Evolutionary conservation across 1,140 invertebrate species (phyloP).

Genomic region (Nasonia vitripennis): DNA sequence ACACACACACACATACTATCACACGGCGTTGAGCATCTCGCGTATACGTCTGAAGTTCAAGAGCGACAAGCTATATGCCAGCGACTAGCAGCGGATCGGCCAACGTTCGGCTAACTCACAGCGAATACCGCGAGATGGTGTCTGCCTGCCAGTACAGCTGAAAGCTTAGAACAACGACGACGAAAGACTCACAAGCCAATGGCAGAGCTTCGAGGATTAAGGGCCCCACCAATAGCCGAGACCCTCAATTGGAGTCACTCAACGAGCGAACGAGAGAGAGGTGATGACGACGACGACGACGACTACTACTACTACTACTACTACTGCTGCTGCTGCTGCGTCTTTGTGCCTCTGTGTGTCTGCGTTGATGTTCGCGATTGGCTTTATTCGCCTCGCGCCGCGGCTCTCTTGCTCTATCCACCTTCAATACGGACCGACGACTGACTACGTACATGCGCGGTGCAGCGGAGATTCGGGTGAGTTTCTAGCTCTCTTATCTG

Average conservation of each 20-base stretch:
- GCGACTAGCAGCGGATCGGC: not conserved
- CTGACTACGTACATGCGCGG: not conserved
- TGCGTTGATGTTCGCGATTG: slow-evolving; percentile 7
- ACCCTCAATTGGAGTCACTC: slow-evolving; percentile 69
- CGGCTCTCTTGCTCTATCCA: slow-evolving; percentile 7
- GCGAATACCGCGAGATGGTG: not conserved
- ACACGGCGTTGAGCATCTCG: not conserved
- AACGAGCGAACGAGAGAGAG: slow-evolving; percentile 21
- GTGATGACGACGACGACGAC: not conserved
- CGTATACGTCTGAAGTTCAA: slow-evolving; percentile 33
- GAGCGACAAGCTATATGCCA: slow-evolving; percentile 2
- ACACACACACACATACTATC: too few relatives aligned
- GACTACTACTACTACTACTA: too few relatives aligned
- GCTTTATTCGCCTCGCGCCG: slow-evolving; percentile 9
- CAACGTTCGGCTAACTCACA: not conserved
- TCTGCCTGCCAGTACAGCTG: not conserved
- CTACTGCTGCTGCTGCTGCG: too few relatives aligned
- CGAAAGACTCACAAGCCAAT: slow-evolving; percentile 52
- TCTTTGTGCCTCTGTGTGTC: not conserved
- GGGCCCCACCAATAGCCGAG: slow-evolving; percentile 65
- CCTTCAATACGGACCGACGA: slow-evolving; percentile 6
- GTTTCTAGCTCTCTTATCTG: not conserved
- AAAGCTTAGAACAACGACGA: not conserved
- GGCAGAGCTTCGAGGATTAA: slow-evolving; percentile 61
- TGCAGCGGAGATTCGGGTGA: not conserved